A percentile compares a stretch with the other conserved stretches of the same genome.
phyloP scores from a whole-genome alignment of 2,888 invertebrate genomes.

The Euzetes globulus region DNA sequence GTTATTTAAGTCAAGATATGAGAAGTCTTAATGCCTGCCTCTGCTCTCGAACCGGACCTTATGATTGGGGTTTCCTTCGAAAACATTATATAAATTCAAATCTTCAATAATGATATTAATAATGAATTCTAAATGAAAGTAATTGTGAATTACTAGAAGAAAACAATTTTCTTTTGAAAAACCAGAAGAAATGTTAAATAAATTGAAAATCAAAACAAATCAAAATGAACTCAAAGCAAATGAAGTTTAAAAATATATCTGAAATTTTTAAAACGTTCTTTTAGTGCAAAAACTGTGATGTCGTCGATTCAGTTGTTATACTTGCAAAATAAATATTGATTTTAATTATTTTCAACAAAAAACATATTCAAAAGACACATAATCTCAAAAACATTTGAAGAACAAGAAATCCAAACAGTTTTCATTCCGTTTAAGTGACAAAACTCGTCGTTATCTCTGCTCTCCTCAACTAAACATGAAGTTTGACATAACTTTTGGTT shows the following conservation, averaged over 20 bases:
- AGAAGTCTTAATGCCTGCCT: slow-evolving; percentile 27
- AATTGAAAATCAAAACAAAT: slow-evolving; percentile 28
- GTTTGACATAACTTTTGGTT: background rate
- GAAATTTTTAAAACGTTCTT: background rate
- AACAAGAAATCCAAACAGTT: background rate
- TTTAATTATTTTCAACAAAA: background rate
- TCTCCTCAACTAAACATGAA: background rate
- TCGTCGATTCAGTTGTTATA: slow-evolving; percentile 26
- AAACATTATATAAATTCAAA: slow-evolving; percentile 1
- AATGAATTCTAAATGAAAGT: background rate
- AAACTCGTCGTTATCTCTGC: slow-evolving; percentile 15
- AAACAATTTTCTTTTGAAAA: background rate
- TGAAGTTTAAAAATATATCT: slow-evolving; percentile 14
- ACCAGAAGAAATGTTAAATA: background rate
- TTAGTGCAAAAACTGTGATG: slow-evolving; percentile 22
- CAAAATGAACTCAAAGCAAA: slow-evolving; percentile 20
- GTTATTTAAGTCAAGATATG: background rate
- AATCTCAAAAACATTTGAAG: slow-evolving; percentile 11
- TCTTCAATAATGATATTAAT: too few relatives aligned
- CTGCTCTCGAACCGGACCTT: background rate
- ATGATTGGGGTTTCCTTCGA: background rate
- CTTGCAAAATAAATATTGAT: slow-evolving; percentile 1
- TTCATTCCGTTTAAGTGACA: slow-evolving; percentile 15
- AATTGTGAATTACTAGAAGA: slow-evolving; percentile 1
- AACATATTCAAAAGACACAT: slow-evolving; percentile 11